Conservation (phyloP, 2,797 vertebrate genomes). For the Chaetodon trifasciatus region DNA sequence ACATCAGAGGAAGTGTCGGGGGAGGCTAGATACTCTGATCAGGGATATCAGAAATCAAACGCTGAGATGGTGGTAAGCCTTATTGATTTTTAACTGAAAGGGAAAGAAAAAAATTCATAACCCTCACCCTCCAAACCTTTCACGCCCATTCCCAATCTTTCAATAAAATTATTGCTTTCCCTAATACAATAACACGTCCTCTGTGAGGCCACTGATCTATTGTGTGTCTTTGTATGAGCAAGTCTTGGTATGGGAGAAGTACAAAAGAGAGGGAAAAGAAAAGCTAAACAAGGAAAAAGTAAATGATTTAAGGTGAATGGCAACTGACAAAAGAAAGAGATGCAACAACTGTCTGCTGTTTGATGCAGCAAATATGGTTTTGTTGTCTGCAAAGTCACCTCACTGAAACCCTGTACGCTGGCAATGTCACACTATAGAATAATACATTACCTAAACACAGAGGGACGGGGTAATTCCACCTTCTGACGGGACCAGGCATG, state of each 20-base stretch:
- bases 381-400: conserved; percentile 35
- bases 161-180: conserved; percentile 54
- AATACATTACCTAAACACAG: conserved; percentile 93
- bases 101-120: conserved; percentile 65
- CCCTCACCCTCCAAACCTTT: conserved; percentile 22
- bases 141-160: conserved; percentile 24
- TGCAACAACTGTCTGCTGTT: background rate
- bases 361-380: conserved; percentile 40
- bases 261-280: conserved; percentile 13
- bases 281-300: conserved; percentile 8
- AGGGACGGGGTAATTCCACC: conserved; percentile 97
- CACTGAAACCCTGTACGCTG: conserved; percentile 34
- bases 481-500: conserved; percentile 98
- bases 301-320: conserved; percentile 12
- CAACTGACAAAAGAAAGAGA: conserved; percentile 17
- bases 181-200: conserved; percentile 60
- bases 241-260: conserved; percentile 11
- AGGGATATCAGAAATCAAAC: conserved; percentile 67
- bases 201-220: conserved; percentile 44
- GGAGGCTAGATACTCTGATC: conserved; percentile 53
- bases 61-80: conserved; percentile 56
- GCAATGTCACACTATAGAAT: conserved; percentile 34
- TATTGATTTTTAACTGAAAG: conserved; percentile 70
- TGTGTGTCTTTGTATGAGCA: conserved; percentile 23
- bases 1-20: conserved; percentile 53